A percentile compares a stretch with the other conserved stretches of the same genome.
phyloP scores from a whole-genome alignment of 2,797 vertebrate species.

The Babyrousa celebensis region DNA sequence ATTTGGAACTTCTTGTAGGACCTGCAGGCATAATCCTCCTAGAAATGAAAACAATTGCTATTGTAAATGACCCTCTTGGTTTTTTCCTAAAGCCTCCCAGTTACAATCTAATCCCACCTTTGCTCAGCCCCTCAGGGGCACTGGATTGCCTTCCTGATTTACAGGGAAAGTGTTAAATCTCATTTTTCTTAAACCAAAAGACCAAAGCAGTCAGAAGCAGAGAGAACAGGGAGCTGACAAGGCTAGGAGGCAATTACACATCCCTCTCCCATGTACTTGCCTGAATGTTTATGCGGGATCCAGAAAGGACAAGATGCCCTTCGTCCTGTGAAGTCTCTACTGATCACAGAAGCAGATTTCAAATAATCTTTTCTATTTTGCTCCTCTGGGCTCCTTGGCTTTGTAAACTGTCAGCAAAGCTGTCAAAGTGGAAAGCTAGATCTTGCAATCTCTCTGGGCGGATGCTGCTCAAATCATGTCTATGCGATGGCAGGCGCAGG shows the following conservation, averaged over 20 bases:
- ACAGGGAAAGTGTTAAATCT: slow-evolving; percentile 50
- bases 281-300: slow-evolving; percentile 24
- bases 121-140: neutral
- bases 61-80: slow-evolving; percentile 36
- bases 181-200: slow-evolving; percentile 63
- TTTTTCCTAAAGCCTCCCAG: slow-evolving; percentile 33
- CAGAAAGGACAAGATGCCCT: slow-evolving; percentile 70
- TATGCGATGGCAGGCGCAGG: neutral
- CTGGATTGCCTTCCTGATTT: slow-evolving; percentile 38
- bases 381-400: slow-evolving; percentile 74
- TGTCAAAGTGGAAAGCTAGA: neutral
- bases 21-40: neutral
- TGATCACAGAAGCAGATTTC: slow-evolving; percentile 78
- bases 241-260: neutral
- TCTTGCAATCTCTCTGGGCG: neutral
- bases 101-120: slow-evolving; percentile 65
- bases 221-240: slow-evolving; percentile 60
- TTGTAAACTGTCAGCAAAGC: slow-evolving; percentile 71
- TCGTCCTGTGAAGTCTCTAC: slow-evolving; percentile 56
- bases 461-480: neutral
- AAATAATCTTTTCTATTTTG: slow-evolving; percentile 52
- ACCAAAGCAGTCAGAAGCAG: neutral
- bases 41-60: neutral
- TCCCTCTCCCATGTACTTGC: neutral
- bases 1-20: neutral